These are phyloP conservation scores for Euura saliciscinereae DNA, from an alignment of 1,140 invertebrate genomes.

Conservation along the genomic window DNA sequence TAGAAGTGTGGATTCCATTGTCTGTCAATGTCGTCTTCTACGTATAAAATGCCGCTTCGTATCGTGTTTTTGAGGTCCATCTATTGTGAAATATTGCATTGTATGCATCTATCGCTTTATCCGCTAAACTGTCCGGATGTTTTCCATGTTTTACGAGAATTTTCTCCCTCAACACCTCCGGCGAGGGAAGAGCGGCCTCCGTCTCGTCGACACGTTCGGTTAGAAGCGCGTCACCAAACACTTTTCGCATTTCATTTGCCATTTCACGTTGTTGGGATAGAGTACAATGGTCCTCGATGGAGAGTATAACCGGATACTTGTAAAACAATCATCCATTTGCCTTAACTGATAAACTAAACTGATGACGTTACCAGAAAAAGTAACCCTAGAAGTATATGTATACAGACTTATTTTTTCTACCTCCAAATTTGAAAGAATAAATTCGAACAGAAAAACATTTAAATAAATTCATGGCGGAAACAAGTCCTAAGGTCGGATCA, in stretches of 20 bases:
- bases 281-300: conserved; percentile 94
- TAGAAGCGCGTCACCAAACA: conserved; percentile 85
- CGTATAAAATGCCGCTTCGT: conserved; percentile 83
- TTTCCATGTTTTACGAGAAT: conserved; percentile 91
- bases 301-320: conserved; percentile 88
- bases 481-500: no score
- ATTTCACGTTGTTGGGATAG: conserved; percentile 91
- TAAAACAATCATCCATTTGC: conserved; percentile 27
- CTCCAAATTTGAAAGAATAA: no score
- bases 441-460: no score
- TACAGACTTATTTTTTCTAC: no score
- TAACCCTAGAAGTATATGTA: no score
- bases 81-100: conserved; percentile 50
- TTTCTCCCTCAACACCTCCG: conserved; percentile 71
- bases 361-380: no score
- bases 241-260: conserved; percentile 83
- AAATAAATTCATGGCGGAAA: no score
- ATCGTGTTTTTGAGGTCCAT: conserved; percentile 80
- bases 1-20: conserved; percentile 91
- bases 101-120: conserved; percentile 54
- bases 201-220: conserved; percentile 76
- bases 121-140: conserved; percentile 78
- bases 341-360: no score
- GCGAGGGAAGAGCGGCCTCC: conserved; percentile 81
- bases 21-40: conserved; percentile 83